phyloP scores from a whole-genome alignment of 2,113 vertebrate genomes.

The Ictidomys tridecemlineatus region DNA sequence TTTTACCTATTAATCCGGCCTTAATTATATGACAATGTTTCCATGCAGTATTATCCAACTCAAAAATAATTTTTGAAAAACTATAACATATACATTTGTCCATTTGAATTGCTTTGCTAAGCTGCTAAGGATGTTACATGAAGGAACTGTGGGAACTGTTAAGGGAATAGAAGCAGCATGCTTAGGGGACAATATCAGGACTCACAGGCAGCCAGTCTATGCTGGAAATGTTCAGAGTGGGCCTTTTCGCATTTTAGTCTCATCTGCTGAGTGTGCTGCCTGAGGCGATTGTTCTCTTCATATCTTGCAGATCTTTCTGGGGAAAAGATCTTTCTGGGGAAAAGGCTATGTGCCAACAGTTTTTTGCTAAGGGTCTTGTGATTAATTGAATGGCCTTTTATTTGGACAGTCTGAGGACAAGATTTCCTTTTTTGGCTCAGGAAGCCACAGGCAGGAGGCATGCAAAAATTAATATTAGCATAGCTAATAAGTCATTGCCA shows the following conservation, averaged over 20 bases:
- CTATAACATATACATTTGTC: background rate
- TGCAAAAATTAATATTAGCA: constrained; percentile 52
- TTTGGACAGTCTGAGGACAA: background rate
- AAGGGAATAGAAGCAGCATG: background rate
- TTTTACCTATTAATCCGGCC: background rate
- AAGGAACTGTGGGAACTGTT: background rate
- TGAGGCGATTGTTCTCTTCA: constrained; percentile 66
- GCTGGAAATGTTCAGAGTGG: constrained; percentile 62
- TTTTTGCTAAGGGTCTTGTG: constrained; percentile 2
- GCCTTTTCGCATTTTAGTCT: constrained; percentile 58
- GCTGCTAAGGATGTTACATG: background rate
- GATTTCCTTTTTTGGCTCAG: background rate
- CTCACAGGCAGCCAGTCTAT: constrained; percentile 58
- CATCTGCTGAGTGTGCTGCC: constrained; percentile 63
- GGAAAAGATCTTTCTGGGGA: constrained; percentile 65
- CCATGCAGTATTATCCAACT: background rate
- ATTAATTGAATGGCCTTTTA: constrained; percentile 68
- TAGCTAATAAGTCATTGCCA: constrained; percentile 25
- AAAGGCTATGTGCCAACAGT: constrained; percentile 63
- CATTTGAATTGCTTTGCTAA: constrained; percentile 16
- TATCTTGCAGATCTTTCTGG: constrained; percentile 65
- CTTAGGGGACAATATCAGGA: background rate
- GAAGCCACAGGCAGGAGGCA: constrained; percentile 34
- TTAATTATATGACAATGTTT: background rate
- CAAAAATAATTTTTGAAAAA: background rate